These are phyloP conservation scores for Agrotis puta DNA, from an alignment of 2,888 invertebrate genomes.

Conservation along the genomic window DNA sequence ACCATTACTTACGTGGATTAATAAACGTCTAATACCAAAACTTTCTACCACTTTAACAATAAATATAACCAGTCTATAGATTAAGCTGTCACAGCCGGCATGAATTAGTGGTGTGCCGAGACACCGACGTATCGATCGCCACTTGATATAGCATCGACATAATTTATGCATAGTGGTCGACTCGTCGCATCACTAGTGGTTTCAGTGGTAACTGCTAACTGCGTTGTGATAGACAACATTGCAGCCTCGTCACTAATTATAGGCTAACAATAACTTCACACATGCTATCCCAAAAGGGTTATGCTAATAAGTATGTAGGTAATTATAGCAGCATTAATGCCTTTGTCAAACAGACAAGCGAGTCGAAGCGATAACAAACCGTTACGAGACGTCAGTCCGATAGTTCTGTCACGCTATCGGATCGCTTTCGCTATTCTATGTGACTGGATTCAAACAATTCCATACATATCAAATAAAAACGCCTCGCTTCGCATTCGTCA, in stretches of 20 bases:
- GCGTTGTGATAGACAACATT: background rate
- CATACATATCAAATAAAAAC: no score
- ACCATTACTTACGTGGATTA: slow-evolving; percentile 7
- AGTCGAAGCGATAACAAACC: no score
- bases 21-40: slow-evolving; percentile 2
- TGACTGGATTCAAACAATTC: no score
- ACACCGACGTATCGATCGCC: slow-evolving; percentile 36
- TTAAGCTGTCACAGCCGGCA: slow-evolving; percentile 31
- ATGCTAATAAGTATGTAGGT: no score
- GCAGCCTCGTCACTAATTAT: background rate
- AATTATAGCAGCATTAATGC: no score
- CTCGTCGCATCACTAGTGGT: slow-evolving; percentile 26
- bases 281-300: no score
- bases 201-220: slow-evolving; percentile 1
- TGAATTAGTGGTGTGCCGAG: slow-evolving; percentile 36
- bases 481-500: no score
- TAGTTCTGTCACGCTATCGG: no score
- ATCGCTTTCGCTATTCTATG: no score
- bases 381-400: no score
- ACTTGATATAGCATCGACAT: slow-evolving; percentile 50
- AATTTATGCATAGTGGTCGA: slow-evolving; percentile 42
- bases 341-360: no score
- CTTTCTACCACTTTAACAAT: background rate
- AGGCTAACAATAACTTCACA: background rate
- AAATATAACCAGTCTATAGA: slow-evolving; percentile 16